Percentiles rank a stretch among this genome's conserved stretches.
phyloP scores from a whole-genome alignment of 37 sponge, comb jelly and placozoan species.

The Chondrosia reniformis region DNA sequence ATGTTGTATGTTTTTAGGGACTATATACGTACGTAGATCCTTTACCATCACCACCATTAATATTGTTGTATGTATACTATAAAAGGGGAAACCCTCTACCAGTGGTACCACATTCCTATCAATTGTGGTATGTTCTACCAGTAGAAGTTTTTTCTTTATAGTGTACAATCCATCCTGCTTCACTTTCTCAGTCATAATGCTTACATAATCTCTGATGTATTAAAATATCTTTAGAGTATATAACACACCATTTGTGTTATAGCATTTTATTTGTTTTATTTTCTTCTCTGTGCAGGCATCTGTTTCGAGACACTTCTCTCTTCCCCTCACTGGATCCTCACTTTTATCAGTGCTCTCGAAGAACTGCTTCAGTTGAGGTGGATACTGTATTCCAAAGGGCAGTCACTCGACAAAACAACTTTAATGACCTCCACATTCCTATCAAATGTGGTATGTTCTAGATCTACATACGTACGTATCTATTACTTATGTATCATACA shows the following conservation, averaged over 20 bases:
- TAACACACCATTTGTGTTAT: no score
- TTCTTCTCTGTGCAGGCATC: not conserved
- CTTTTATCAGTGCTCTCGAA: slow-evolving; percentile 88
- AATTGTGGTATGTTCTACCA: no score
- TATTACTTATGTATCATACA: not conserved
- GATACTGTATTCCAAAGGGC: slow-evolving; percentile 83
- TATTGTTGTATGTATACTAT: no score
- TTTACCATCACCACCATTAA: no score
- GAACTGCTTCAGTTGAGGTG: slow-evolving; percentile 83
- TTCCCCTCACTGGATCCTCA: slow-evolving; percentile 84
- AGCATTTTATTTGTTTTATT: no score
- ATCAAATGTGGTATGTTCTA: slow-evolving; percentile 26
- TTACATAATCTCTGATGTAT: no score
- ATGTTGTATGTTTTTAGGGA: no score
- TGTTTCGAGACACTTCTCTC: slow-evolving; percentile 57
- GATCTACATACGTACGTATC: not conserved
- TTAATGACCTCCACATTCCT: slow-evolving; percentile 8
- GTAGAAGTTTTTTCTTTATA: not conserved
- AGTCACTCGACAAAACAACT: slow-evolving; percentile 56
- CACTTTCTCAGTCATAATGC: not conserved
- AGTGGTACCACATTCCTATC: no score
- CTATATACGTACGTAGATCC: no score
- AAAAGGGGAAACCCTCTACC: no score
- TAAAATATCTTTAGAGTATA: no score
- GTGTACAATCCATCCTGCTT: not conserved